Percentiles rank a stretch among this genome's conserved stretches.
Evolutionary conservation across 2,888 invertebrate species (phyloP).

Genomic region (Apantesis nais): DNA sequence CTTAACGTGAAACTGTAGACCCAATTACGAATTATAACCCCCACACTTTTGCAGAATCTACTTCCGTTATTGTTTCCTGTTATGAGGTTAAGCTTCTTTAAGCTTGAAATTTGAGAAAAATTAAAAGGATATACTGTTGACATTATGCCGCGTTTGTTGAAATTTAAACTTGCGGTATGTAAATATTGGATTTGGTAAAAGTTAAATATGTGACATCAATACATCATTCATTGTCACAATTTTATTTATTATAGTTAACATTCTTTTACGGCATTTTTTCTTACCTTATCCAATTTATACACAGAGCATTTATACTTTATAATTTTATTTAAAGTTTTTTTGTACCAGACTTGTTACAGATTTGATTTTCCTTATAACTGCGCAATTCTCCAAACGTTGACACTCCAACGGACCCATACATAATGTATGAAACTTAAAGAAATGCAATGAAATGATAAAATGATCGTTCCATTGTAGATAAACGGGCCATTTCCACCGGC

Average conservation of each 20-base stretch:
- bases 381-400: conserved; percentile 31
- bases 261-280: no score
- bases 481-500: conserved; percentile 77
- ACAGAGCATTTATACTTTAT: no score
- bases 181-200: not conserved
- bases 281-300: no score
- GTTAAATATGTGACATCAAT: not conserved
- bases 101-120: not conserved
- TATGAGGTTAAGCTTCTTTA: not conserved
- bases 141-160: not conserved
- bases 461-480: conserved; percentile 75
- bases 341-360: not conserved
- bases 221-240: no score
- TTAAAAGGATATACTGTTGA: not conserved
- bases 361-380: not conserved
- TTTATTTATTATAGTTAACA: no score
- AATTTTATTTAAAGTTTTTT: no score
- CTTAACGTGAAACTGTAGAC: not conserved
- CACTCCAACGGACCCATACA: conserved; percentile 53
- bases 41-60: not conserved
- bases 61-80: not conserved
- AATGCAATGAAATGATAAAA: conserved; percentile 76
- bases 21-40: not conserved
- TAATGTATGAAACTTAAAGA: conserved; percentile 81
- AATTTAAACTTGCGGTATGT: not conserved